Evolutionary conservation across 2,113 vertebrate genomes (phyloP), one percentile per base, ranked within the genome.

Genomic region (Neolamprologus fasciatus): DNA sequence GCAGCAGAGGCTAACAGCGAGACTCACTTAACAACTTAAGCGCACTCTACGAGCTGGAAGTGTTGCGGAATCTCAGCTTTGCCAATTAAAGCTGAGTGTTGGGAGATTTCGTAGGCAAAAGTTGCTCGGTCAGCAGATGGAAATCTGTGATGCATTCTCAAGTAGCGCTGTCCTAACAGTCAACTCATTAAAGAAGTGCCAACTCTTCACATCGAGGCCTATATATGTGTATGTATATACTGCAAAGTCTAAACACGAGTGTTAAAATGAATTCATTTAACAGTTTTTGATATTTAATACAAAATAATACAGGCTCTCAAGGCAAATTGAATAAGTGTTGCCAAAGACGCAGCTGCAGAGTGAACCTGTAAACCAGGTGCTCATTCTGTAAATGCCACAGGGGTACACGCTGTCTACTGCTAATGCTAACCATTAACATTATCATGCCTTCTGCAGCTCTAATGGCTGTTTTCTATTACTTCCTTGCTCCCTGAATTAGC

Each of bases 71-170:
- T 89, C 82, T 86, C 80, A 58, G 90, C 87, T 35, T 68, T 73
- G 82, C 94, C 91, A 94, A 94, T 96, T 95, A 94, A 88, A 51
- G 73, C 73, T 51, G 57, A 89, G 88, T 53, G 83, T 76, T 85
- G 31, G 50, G 73, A 76, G 84, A 83, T 73, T 26, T 78, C 3
- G 4, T n/a, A 7, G 55, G 80, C 19, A 40, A 89, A 89, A 91
- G 81, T 81, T 78, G 89, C 90, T 81, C 82, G 13, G 81, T 91
- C 86, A 93, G 90, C 90, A 93, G 84, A 89, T 87, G 81, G 82
- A 87, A 89, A 84, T 86, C 82, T 91, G 83, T 21, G 82, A 92
- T 91, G 85, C 83, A 85, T 83, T 58, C 84, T 89, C 58, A 89
- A 90, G 90, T 63, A 88, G 88, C 42, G 16, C 50, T 80, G 68